A percentile compares a stretch with the other conserved stretches of the same genome.
Evolutionary conservation across 2,797 vertebrate species (phyloP).

Genomic region (Enteromius argenteus): DNA sequence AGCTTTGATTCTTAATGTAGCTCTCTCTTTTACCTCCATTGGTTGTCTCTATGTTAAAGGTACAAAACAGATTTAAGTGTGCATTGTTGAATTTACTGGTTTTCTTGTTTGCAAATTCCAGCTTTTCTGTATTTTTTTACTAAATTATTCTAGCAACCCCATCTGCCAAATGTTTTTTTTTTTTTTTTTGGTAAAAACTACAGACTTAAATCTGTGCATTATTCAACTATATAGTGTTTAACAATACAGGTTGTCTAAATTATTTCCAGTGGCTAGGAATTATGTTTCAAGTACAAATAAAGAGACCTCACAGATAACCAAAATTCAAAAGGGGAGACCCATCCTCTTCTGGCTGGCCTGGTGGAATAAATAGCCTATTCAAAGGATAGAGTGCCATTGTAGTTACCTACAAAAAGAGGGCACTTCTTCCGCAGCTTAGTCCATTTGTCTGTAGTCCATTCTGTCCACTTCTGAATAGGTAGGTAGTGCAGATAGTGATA

Average conservation of each 20-base stretch:
- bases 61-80: too few species aligned
- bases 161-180: too few species aligned
- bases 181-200: too few species aligned
- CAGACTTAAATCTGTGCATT: too few species aligned
- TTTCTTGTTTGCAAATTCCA: too few species aligned
- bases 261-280: background rate
- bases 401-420: constrained; percentile 2
- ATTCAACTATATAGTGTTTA: background rate
- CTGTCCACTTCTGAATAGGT: constrained; percentile 5
- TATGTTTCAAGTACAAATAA: background rate
- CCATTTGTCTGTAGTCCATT: constrained; percentile 15
- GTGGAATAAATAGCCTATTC: constrained; percentile 25
- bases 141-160: too few species aligned
- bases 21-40: too few species aligned
- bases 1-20: too few species aligned
- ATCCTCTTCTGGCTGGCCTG: background rate
- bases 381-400: background rate
- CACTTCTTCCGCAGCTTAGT: background rate
- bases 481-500: background rate
- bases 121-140: too few species aligned
- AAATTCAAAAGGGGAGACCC: constrained; percentile 1
- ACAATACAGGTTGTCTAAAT: background rate
- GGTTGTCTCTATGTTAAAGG: too few species aligned
- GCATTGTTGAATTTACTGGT: too few species aligned
- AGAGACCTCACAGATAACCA: background rate